A percentile compares a stretch with the other conserved stretches of the same genome.
Conservation (phyloP, 2,113 vertebrate genomes). For the Manacus vitellinus region DNA sequence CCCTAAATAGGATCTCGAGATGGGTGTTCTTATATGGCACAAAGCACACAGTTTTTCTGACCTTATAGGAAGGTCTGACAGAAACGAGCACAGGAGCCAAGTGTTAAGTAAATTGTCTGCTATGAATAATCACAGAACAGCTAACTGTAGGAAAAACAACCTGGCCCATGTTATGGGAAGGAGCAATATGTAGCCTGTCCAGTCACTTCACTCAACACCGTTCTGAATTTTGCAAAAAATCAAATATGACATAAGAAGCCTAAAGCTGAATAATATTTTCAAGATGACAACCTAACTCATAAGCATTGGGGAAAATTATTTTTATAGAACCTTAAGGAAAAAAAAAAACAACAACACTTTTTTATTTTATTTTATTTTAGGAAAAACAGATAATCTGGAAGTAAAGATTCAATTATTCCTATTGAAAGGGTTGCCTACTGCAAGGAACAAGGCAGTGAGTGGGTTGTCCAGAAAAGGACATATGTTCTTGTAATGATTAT, state of each 20-base stretch:
- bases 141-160: background rate
- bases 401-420: background rate
- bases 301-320: background rate
- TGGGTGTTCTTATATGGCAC: background rate
- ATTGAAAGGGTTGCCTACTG: background rate
- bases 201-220: background rate
- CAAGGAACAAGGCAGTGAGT: background rate
- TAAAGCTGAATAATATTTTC: background rate
- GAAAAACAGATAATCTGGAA: background rate
- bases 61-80: background rate
- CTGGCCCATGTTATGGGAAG: fast-evolving
- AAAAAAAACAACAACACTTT: background rate
- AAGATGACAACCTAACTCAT: background rate
- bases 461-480: background rate
- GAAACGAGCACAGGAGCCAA: background rate
- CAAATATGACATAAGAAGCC: fast-evolving
- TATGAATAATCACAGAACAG: background rate
- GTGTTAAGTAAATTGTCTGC: background rate
- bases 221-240: background rate
- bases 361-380: background rate
- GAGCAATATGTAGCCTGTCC: fast-evolving
- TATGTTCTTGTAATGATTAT: background rate
- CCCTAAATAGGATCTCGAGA: background rate
- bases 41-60: background rate
- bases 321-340: background rate